Evolutionary conservation across 2,888 invertebrate genomes (phyloP), one percentile per base, ranked within the genome.

Genomic region (Hetaerina titia): DNA sequence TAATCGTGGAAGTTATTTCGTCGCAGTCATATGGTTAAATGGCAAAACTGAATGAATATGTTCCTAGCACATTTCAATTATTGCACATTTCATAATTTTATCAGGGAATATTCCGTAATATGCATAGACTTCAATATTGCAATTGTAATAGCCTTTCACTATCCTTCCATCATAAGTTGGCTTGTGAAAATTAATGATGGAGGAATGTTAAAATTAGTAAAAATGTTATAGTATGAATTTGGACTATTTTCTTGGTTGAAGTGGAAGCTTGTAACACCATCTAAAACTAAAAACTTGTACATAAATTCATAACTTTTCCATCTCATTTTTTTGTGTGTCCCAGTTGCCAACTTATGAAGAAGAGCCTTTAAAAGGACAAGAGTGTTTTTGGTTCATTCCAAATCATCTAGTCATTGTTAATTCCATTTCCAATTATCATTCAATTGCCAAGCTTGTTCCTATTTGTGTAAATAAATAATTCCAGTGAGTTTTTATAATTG

Each of bases 341-440:
- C n/a, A 31, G 81, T 31, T 31, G 25, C 31, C 31, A 81, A 31
- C 56, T 56, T 57, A 15, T 69, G 4, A 17, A 69, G 19, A 57
- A 11, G 58, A 89, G 22, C 56, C 45, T 69, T n/a, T 6, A 31
- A 45, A 45, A 45, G 45, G 45, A 45, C 45, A 45, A 45, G 45
- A 45, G 45, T 45, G 45, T 45, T 45, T n/a, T 45, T 45, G 45
- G 69, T 69, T 69, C 69, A 92, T 69, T 92, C 92, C 92, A 92
- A 11, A n/a, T 92, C 69, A 56, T 92, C 92, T 92, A 92, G 92
- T 92, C 92, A 92, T 31, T 69, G 69, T 57, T 74, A 11, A 92
- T 56, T 69, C 56, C 64, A 74, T 74, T 92, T 69, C 25, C 56
- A 64, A n/a, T 69, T 69, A 57, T 81, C 31, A 31, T 31, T 11